Evolutionary conservation across 2,113 vertebrate genomes (phyloP).

Genomic region (Speoplatyrhinus poulsoni): DNA sequence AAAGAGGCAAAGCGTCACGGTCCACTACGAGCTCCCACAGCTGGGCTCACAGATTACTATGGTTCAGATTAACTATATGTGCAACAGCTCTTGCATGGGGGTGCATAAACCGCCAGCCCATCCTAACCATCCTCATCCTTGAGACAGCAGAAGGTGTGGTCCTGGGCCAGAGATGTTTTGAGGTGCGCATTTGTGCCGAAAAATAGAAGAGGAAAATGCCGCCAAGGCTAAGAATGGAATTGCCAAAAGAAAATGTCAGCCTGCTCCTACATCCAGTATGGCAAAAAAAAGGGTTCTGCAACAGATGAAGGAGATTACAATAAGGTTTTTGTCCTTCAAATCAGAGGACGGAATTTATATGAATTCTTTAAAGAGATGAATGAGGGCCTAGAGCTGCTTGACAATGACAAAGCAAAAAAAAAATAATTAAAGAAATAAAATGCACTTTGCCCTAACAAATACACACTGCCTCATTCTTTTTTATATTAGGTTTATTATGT

Average conservation of each 20-base stretch:
- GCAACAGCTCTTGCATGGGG: conserved; percentile 88
- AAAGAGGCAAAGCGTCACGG: conserved; percentile 82
- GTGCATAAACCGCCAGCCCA: conserved; percentile 87
- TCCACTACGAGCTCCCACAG: conserved; percentile 85
- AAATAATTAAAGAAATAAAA: no score
- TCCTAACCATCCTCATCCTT: conserved; percentile 85
- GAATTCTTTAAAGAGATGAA: no score
- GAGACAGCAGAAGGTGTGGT: conserved; percentile 79
- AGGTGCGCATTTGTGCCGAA: conserved; percentile 84
- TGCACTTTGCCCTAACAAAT: no score
- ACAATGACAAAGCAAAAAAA: no score
- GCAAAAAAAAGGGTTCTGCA: no score
- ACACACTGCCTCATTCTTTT: no score
- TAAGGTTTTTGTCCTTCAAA: no score
- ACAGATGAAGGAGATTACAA: no score
- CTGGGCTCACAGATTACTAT: conserved; percentile 80
- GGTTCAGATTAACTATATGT: conserved; percentile 85
- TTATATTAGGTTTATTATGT: no score
- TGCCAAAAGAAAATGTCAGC: conserved; percentile 66
- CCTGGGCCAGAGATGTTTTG: conserved; percentile 83
- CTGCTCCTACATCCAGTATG: no score
- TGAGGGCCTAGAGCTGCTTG: no score
- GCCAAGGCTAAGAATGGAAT: conserved; percentile 46
- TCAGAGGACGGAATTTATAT: no score
- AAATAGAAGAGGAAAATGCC: conserved; percentile 80